These are phyloP conservation scores for Micropoecilia bifurca DNA, from an alignment of 2,797 vertebrate species.

Conservation along the genomic window DNA sequence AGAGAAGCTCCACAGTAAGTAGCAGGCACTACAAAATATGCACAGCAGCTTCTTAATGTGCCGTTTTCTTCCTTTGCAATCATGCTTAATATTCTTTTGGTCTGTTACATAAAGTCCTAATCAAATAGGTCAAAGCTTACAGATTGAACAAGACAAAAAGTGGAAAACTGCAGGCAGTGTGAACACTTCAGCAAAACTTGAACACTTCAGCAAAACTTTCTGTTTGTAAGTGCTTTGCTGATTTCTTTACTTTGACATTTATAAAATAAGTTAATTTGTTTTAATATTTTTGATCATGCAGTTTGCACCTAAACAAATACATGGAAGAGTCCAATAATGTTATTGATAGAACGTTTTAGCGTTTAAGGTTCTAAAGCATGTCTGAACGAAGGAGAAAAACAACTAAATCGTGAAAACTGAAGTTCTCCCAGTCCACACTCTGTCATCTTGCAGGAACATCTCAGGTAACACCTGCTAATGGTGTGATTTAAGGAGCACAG, in stretches of 20 bases:
- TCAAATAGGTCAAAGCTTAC: not conserved
- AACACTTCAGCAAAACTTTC: not conserved
- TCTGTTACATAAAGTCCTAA: not conserved
- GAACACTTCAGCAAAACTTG: not conserved
- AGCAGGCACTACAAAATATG: not conserved
- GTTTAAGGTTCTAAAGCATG: too few species aligned
- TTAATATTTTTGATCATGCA: not conserved
- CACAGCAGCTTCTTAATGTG: not conserved
- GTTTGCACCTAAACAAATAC: not conserved
- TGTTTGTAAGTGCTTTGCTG: not conserved
- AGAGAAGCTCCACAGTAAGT: not conserved
- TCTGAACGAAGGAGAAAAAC: not conserved
- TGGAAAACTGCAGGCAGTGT: not conserved
- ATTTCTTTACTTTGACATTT: not conserved
- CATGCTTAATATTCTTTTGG: not conserved
- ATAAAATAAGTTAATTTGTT: not conserved
- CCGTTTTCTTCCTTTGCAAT: not conserved
- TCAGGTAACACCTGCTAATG: not conserved
- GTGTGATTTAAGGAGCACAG: not conserved
- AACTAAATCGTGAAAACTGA: not conserved
- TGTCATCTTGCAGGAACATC: not conserved
- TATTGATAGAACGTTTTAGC: not conserved
- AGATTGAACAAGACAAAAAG: not conserved
- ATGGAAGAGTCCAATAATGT: not conserved
- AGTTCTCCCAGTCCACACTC: not conserved